These are phyloP conservation scores for Megaleporinus macrocephalus DNA, from an alignment of 2,113 vertebrate genomes.

Conservation along the genomic window DNA sequence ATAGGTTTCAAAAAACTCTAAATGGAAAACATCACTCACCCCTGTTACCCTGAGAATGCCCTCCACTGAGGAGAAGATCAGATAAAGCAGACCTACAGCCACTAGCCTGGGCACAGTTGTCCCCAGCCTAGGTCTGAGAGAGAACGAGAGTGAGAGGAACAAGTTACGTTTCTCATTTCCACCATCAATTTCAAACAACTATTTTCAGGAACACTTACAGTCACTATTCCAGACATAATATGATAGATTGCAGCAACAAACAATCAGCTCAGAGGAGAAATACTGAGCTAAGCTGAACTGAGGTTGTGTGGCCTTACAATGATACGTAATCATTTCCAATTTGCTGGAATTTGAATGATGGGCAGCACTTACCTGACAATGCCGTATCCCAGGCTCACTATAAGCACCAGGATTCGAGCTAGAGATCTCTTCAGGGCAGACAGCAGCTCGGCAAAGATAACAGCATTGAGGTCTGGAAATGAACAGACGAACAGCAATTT, in stretches of 20 bases:
- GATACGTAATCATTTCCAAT: not conserved
- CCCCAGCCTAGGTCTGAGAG: slow-evolving; percentile 82
- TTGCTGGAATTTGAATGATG: not conserved
- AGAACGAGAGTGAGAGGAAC: not conserved
- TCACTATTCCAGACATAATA: not conserved
- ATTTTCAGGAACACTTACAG: not conserved
- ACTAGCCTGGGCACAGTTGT: slow-evolving; percentile 87
- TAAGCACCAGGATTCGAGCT: slow-evolving; percentile 87
- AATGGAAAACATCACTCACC: slow-evolving; percentile 70
- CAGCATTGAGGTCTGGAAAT: slow-evolving; percentile 77
- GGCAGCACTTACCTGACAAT: slow-evolving; percentile 84
- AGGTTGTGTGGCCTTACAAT: not conserved
- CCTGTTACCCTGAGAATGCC: slow-evolving; percentile 84
- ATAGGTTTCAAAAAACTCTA: not conserved
- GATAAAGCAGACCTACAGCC: slow-evolving; percentile 84
- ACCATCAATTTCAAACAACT: not conserved
- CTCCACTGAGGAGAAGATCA: slow-evolving; percentile 83
- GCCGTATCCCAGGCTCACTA: slow-evolving; percentile 89
- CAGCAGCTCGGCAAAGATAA: slow-evolving; percentile 84
- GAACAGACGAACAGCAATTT: not conserved
- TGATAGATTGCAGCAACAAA: not conserved
- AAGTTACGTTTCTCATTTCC: not conserved
- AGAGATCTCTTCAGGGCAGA: slow-evolving; percentile 87
- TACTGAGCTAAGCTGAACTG: not conserved
- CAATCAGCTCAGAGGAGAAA: not conserved